Conservation (phyloP, 2,888 invertebrate species). For the Sphaerophoria taeniata region DNA sequence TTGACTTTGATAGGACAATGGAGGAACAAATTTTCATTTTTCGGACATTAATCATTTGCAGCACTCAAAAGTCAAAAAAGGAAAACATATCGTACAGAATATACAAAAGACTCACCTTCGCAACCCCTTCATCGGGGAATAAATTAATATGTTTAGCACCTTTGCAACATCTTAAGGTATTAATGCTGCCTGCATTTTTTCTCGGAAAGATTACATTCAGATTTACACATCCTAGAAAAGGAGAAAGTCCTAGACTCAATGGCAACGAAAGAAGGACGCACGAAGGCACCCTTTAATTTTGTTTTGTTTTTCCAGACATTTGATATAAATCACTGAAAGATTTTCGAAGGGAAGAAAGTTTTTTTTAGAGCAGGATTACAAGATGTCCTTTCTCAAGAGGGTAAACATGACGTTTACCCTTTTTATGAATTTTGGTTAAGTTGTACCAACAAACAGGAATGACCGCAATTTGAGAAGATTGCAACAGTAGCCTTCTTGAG, state of each 20-base stretch:
- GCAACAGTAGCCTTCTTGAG: conserved; percentile 34
- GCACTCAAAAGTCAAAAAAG: conserved; percentile 58
- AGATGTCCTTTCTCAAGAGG: conserved; percentile 61
- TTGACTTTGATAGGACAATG: conserved; percentile 73
- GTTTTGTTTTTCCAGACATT: conserved; percentile 6
- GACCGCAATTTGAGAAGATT: conserved; percentile 68
- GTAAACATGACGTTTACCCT: conserved; percentile 51
- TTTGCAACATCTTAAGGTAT: conserved; percentile 52
- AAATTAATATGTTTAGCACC: conserved; percentile 68
- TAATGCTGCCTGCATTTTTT: conserved; percentile 30
- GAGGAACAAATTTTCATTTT: conserved; percentile 74
- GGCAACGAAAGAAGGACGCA: no score
- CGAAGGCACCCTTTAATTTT: conserved; percentile 53
- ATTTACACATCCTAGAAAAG: conserved; percentile 35
- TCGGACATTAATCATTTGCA: conserved; percentile 75
- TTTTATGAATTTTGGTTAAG: conserved; percentile 20
- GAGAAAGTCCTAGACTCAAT: conserved; percentile 52
- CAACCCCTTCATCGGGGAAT: conserved; percentile 62
- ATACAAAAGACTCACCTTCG: conserved; percentile 17
- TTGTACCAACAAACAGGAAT: conserved; percentile 62
- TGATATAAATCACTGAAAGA: conserved; percentile 57
- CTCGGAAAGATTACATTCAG: conserved; percentile 34
- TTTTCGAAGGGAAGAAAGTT: conserved; percentile 54
- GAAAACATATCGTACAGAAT: conserved; percentile 15
- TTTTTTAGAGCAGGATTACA: conserved; percentile 60